A percentile compares a stretch with the other conserved stretches of the same genome.
These are phyloP conservation scores for Agrenia bidenticulata DNA, from an alignment of 2,888 invertebrate species.

Conservation along the genomic window DNA sequence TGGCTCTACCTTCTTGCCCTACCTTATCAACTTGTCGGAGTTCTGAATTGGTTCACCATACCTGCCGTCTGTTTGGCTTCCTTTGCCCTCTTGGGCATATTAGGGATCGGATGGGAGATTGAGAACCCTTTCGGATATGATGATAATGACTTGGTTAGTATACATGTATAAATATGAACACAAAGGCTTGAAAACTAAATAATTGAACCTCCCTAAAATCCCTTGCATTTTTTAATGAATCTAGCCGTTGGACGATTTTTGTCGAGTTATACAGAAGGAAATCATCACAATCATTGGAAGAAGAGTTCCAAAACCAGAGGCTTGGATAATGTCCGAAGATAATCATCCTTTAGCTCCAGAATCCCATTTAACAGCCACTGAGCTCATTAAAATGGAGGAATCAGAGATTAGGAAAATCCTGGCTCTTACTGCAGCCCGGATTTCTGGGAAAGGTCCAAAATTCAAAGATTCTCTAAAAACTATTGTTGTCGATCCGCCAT, in stretches of 20 bases:
- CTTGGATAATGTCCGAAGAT: constrained; percentile 32
- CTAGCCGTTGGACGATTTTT: constrained; percentile 45
- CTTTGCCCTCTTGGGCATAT: constrained; percentile 45
- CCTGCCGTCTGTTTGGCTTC: constrained; percentile 43
- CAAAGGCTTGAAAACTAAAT: too few species aligned
- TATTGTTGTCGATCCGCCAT: background rate
- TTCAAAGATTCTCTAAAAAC: background rate
- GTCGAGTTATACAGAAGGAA: constrained; percentile 40
- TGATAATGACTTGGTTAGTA: constrained; percentile 32
- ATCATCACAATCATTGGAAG: constrained; percentile 35
- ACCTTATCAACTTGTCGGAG: constrained; percentile 35
- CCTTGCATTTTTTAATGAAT: constrained; percentile 4
- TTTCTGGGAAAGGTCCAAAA: constrained; percentile 4
- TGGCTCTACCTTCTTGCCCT: constrained; percentile 35
- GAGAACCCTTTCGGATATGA: constrained; percentile 43
- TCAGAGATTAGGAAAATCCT: constrained; percentile 23
- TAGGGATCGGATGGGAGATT: constrained; percentile 49
- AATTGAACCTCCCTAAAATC: background rate
- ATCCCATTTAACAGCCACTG: constrained; percentile 24
- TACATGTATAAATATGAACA: too few species aligned
- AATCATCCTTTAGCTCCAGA: constrained; percentile 37
- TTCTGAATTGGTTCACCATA: constrained; percentile 41
- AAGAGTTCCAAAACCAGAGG: constrained; percentile 33
- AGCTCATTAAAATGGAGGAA: constrained; percentile 24
- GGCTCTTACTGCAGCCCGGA: constrained; percentile 1